A percentile compares a stretch with the other conserved stretches of the same genome.
phyloP scores from a whole-genome alignment of 2,888 invertebrate species.

The Augiades crinisus region DNA sequence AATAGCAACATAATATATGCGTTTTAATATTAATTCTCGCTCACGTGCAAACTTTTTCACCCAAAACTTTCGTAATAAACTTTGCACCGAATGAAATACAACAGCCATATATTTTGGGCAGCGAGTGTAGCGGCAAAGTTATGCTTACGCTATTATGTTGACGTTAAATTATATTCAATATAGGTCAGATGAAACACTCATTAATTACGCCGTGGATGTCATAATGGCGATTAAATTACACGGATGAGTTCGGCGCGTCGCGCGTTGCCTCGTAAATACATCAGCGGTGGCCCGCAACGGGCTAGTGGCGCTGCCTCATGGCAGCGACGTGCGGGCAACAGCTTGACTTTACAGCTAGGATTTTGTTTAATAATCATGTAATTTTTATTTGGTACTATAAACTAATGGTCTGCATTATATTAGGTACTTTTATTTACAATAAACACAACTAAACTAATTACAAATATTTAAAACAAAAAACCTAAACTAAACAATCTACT shows the following conservation, averaged over 20 bases:
- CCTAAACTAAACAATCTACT: no score
- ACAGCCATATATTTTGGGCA: constrained; percentile 15
- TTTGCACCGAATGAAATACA: constrained; percentile 19
- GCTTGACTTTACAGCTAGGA: not conserved
- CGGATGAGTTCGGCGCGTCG: constrained; percentile 51
- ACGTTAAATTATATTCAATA: constrained; percentile 38
- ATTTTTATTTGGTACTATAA: no score
- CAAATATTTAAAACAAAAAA: no score
- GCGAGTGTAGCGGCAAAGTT: constrained; percentile 19
- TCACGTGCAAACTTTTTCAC: constrained; percentile 12
- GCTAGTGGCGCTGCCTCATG: constrained; percentile 15
- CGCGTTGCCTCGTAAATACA: constrained; percentile 59
- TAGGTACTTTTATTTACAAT: no score
- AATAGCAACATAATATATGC: constrained; percentile 2
- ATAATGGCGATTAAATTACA: constrained; percentile 65
- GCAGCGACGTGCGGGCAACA: constrained; percentile 11
- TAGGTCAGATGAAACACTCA: constrained; percentile 46
- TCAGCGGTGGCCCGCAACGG: constrained; percentile 53
- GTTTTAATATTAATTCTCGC: constrained; percentile 16
- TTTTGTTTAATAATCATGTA: not conserved
- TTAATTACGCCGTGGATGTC: constrained; percentile 53
- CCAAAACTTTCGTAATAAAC: constrained; percentile 24
- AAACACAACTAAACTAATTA: no score
- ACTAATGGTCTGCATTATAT: no score
- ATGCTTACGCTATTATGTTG: constrained; percentile 41